Conservation (phyloP, 2,888 invertebrate species). For the Tanypteryx hageni region DNA sequence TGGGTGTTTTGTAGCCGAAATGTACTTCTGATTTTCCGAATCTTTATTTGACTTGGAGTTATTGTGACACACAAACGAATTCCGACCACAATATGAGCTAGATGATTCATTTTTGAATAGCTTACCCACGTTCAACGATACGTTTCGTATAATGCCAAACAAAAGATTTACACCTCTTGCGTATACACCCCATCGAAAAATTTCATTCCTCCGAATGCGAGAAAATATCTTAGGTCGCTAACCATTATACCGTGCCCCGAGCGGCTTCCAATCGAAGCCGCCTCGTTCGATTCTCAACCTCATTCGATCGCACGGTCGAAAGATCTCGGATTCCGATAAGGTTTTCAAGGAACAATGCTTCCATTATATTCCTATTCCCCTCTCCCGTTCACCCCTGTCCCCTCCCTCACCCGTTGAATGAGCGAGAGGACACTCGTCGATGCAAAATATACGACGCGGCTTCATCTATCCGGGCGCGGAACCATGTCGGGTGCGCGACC, state of each 20-base stretch:
- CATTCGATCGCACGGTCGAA: not conserved
- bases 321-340: slow-evolving; percentile 24
- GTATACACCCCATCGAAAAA: not conserved
- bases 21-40: no score
- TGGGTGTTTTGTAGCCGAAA: no score
- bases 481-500: slow-evolving; percentile 10
- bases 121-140: no score
- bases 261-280: not conserved
- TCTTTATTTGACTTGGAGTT: no score
- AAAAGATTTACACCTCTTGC: not conserved
- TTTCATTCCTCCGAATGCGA: not conserved
- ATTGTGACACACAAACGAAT: no score
- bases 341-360: not conserved
- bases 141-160: no score
- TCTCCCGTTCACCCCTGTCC: not conserved
- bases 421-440: not conserved
- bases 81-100: no score
- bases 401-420: not conserved
- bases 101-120: no score
- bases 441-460: not conserved
- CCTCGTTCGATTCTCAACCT: not conserved
- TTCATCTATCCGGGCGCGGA: not conserved
- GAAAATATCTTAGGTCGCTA: not conserved
- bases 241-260: not conserved
- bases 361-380: not conserved